Percentiles rank a stretch among this genome's conserved stretches.
Evolutionary conservation across 2,888 invertebrate genomes (phyloP).

Genomic region (Pseudococcus longispinus): DNA sequence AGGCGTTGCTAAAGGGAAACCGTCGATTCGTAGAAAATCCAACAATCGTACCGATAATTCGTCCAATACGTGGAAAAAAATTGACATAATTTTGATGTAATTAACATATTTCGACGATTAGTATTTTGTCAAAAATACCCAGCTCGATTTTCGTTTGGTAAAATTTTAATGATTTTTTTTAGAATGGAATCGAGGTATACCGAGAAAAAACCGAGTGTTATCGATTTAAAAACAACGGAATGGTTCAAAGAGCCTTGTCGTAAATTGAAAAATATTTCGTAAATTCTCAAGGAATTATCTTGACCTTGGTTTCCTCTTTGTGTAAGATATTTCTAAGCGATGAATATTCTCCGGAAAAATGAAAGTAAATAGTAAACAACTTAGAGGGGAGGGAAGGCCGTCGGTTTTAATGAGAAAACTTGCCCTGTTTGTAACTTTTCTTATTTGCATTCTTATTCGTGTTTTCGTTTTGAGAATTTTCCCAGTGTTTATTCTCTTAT

Average conservation of each 20-base stretch:
- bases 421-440: neutral
- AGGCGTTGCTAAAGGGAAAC: neutral
- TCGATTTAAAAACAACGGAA: neutral
- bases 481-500: neutral
- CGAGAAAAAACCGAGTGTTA: neutral
- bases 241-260: neutral
- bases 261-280: neutral
- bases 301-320: constrained; percentile 4
- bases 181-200: neutral
- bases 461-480: neutral
- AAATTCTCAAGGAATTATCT: constrained; percentile 6
- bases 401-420: neutral
- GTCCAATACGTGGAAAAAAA: neutral
- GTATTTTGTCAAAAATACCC: neutral
- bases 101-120: neutral
- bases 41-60: neutral
- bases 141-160: too few species aligned
- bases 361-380: neutral
- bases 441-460: neutral
- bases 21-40: neutral
- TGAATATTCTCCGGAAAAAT: neutral
- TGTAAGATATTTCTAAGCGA: neutral
- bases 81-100: neutral
- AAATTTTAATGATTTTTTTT: neutral
- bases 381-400: neutral